Evolutionary conservation across 2,797 vertebrate species (phyloP).

Genomic region (Fistularia tabacaria): DNA sequence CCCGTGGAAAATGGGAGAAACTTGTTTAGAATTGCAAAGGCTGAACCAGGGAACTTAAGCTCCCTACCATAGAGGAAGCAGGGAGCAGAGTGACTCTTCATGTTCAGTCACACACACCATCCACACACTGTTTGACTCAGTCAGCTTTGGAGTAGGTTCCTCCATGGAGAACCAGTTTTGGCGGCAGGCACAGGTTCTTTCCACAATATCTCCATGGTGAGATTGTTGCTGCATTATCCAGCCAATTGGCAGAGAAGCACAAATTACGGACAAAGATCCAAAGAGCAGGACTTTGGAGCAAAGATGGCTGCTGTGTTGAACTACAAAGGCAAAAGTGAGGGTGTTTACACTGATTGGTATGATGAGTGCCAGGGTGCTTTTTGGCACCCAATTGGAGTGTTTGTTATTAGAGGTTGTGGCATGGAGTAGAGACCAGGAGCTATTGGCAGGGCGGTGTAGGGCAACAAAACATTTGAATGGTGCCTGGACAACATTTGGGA

Average conservation of each 20-base stretch:
- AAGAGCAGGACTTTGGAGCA: slow-evolving; percentile 42
- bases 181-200: slow-evolving; percentile 28
- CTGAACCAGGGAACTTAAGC: too few relatives aligned
- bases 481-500: slow-evolving; percentile 27
- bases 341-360: slow-evolving; percentile 27
- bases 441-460: slow-evolving; percentile 31
- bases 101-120: too few relatives aligned
- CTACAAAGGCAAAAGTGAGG: slow-evolving; percentile 45
- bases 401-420: slow-evolving; percentile 51
- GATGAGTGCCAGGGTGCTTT: slow-evolving; percentile 34
- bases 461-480: slow-evolving; percentile 34
- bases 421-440: slow-evolving; percentile 16
- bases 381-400: slow-evolving; percentile 40
- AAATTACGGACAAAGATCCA: slow-evolving; percentile 47
- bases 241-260: slow-evolving; percentile 50
- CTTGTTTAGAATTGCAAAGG: too few relatives aligned
- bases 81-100: too few relatives aligned
- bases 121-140: too few relatives aligned
- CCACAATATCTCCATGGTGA: slow-evolving; percentile 33
- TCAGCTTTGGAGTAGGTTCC: not conserved
- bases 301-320: slow-evolving; percentile 31
- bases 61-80: too few relatives aligned
- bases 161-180: slow-evolving; percentile 27
- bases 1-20: too few relatives aligned
- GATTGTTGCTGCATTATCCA: slow-evolving; percentile 19